phyloP scores from a whole-genome alignment of 2,888 invertebrate species.

The Drosophila heteroneura region DNA sequence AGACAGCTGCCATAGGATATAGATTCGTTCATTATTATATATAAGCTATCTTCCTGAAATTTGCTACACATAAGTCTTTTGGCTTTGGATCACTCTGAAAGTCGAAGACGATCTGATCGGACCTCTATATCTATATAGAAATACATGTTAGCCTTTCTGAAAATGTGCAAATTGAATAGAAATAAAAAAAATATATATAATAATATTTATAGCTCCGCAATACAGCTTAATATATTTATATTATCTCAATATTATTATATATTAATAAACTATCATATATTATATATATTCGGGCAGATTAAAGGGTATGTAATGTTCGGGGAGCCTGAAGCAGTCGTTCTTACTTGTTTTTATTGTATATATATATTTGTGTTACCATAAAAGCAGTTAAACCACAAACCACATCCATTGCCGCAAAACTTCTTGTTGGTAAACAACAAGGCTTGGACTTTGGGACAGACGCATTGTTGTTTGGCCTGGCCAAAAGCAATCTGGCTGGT shows the following conservation, averaged over 20 bases:
- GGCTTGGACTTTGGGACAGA: slow-evolving; percentile 59
- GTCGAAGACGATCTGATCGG: not conserved
- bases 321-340: not conserved
- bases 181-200: not conserved
- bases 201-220: not conserved
- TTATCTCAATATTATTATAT: not conserved
- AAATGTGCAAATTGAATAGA: not conserved
- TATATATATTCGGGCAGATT: not conserved
- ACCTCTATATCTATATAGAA: no score
- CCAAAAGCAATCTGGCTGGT: slow-evolving; percentile 67
- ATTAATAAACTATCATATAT: no score
- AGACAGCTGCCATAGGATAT: not conserved
- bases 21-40: not conserved
- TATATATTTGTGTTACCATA: slow-evolving; percentile 67
- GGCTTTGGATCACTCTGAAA: not conserved
- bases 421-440: slow-evolving; percentile 76
- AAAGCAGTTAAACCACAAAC: slow-evolving; percentile 82
- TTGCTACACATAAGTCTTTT: not conserved
- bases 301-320: not conserved
- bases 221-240: not conserved
- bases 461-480: slow-evolving; percentile 79
- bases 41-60: not conserved
- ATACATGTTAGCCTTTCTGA: no score
- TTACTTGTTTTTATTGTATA: not conserved
- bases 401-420: slow-evolving; percentile 81